These are phyloP conservation scores for Altica lythri DNA, from an alignment of 2,888 invertebrate genomes.

Conservation along the genomic window DNA sequence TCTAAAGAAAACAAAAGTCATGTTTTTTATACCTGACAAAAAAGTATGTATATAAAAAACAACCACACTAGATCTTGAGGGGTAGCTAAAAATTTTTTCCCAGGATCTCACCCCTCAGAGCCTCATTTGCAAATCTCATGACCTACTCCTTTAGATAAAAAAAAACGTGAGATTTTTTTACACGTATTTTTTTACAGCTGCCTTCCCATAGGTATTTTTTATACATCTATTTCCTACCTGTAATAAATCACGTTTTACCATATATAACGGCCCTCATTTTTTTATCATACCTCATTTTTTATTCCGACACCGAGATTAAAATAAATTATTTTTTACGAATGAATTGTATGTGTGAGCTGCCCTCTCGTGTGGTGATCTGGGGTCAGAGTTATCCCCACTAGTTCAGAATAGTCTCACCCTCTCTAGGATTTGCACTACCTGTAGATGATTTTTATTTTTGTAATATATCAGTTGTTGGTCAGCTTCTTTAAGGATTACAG, in stretches of 20 bases:
- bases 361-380: slow-evolving; percentile 30
- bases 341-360: slow-evolving; percentile 8
- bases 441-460: slow-evolving; percentile 24
- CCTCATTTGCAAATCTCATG: slow-evolving; percentile 31
- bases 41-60: slow-evolving; percentile 13
- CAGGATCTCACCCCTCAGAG: slow-evolving; percentile 25
- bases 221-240: slow-evolving; percentile 31
- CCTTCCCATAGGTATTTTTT: slow-evolving; percentile 36
- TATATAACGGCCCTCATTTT: slow-evolving; percentile 37
- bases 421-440: slow-evolving; percentile 30
- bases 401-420: slow-evolving; percentile 28
- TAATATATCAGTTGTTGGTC: slow-evolving; percentile 41
- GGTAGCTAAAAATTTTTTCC: slow-evolving; percentile 28
- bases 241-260: slow-evolving; percentile 39
- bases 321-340: slow-evolving; percentile 49
- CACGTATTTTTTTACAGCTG: slow-evolving; percentile 37
- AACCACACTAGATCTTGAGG: slow-evolving; percentile 9
- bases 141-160: slow-evolving; percentile 18
- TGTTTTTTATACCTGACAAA: not conserved
- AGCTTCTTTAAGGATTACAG: slow-evolving; percentile 36
- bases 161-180: slow-evolving; percentile 41
- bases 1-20: slow-evolving; percentile 15
- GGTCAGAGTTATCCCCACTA: slow-evolving; percentile 36
- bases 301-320: slow-evolving; percentile 44
- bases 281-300: slow-evolving; percentile 26